Percentiles rank a stretch among this genome's conserved stretches.
Evolutionary conservation across 2,797 vertebrate genomes (phyloP).

Genomic region (Cyprinella venusta): DNA sequence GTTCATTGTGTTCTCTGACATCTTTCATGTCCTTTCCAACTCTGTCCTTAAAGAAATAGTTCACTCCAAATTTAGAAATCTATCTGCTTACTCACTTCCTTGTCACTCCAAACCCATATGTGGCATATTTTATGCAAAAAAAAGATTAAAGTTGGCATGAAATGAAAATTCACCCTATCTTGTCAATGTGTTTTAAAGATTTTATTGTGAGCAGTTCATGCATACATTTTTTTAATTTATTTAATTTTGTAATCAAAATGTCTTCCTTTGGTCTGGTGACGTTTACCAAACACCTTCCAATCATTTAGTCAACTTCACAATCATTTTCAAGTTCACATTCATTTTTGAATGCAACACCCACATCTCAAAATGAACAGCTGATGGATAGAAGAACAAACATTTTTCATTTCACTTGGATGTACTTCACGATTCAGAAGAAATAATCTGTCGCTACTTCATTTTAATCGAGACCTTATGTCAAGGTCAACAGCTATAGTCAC

Average conservation of each 20-base stretch:
- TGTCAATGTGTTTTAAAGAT: not conserved
- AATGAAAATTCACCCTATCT: not conserved
- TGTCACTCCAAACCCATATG: not conserved
- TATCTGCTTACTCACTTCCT: not conserved
- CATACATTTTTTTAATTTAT: not conserved
- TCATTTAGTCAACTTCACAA: not conserved
- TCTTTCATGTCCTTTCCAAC: constrained; percentile 25
- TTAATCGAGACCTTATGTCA: no score
- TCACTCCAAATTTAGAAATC: not conserved
- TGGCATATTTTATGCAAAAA: not conserved
- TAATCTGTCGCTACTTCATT: no score
- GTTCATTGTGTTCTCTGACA: constrained; percentile 30
- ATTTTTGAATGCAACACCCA: not conserved
- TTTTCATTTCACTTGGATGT: not conserved
- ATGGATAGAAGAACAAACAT: not conserved
- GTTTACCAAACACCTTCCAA: not conserved
- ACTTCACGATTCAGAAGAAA: not conserved
- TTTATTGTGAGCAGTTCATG: not conserved
- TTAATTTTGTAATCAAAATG: not conserved
- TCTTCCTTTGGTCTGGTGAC: not conserved
- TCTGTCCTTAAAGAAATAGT: constrained; percentile 9
- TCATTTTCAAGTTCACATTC: not conserved
- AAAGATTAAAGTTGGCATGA: not conserved
- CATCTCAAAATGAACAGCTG: not conserved
- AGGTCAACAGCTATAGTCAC: no score